phyloP scores from a whole-genome alignment of 1,140 invertebrate genomes.

The Apis dorsata region DNA sequence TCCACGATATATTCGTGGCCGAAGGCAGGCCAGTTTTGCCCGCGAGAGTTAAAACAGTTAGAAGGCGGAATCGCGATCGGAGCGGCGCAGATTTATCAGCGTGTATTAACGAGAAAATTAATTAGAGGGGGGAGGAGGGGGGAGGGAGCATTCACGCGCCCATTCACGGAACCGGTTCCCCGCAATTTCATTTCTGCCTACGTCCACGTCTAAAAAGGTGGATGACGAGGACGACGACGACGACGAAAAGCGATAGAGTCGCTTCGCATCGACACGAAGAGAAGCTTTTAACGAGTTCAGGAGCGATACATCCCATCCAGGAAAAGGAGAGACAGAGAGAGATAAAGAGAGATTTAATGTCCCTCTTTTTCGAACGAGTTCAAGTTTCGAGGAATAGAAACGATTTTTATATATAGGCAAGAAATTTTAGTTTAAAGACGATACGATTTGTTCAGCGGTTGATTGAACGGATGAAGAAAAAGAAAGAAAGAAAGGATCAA shows the following conservation, averaged over 20 bases:
- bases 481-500: too few species aligned
- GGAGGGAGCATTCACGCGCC: not conserved
- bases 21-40: too few species aligned
- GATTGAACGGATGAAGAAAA: too few species aligned
- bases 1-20: not conserved
- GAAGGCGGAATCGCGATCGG: not conserved
- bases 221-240: not conserved
- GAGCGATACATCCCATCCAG: too few species aligned
- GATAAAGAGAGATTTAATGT: too few species aligned
- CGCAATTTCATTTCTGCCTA: not conserved
- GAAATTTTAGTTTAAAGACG: too few species aligned
- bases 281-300: too few species aligned
- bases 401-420: not conserved
- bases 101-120: slow-evolving; percentile 13
- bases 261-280: too few species aligned
- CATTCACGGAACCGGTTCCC: slow-evolving; percentile 1
- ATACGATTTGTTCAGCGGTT: too few species aligned
- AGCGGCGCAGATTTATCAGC: not conserved
- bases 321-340: too few species aligned
- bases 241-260: not conserved
- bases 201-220: not conserved
- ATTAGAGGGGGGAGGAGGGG: not conserved
- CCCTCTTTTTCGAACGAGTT: too few species aligned
- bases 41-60: too few species aligned
- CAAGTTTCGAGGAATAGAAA: not conserved